phyloP scores from a whole-genome alignment of 2,797 vertebrate species.

The Kryptolebias ocellatus region DNA sequence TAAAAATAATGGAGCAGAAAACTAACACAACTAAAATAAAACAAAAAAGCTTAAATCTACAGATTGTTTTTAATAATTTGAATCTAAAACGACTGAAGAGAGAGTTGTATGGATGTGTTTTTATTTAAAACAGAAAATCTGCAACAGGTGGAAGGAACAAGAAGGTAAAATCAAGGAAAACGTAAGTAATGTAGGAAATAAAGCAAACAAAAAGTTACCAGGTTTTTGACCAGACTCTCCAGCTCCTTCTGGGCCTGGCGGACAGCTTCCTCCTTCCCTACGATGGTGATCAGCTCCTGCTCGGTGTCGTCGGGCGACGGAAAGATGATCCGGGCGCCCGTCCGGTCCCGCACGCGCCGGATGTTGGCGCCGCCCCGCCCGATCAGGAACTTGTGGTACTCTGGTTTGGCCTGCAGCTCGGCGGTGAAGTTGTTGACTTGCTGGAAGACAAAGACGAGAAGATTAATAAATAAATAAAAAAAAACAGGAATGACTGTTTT shows the following conservation, averaged over 20 bases:
- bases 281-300: slow-evolving; percentile 86
- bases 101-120: no score
- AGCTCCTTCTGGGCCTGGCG: slow-evolving; percentile 82
- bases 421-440: slow-evolving; percentile 86
- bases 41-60: no score
- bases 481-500: background rate
- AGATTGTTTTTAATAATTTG: no score
- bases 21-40: no score
- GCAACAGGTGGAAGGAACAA: no score
- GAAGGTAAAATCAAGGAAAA: background rate
- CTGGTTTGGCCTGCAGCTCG: slow-evolving; percentile 82
- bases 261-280: slow-evolving; percentile 84
- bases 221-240: slow-evolving; percentile 83
- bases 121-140: no score
- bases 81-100: no score
- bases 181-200: no score
- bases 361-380: slow-evolving; percentile 84
- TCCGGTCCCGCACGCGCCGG: slow-evolving; percentile 81
- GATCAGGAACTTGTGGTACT: slow-evolving; percentile 87
- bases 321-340: slow-evolving; percentile 84
- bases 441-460: slow-evolving; percentile 44
- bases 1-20: no score
- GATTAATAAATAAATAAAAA: background rate
- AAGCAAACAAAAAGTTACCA: slow-evolving; percentile 65
- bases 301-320: slow-evolving; percentile 80